phyloP scores from a whole-genome alignment of 2,888 invertebrate genomes.

The Drosophila buzzatii region DNA sequence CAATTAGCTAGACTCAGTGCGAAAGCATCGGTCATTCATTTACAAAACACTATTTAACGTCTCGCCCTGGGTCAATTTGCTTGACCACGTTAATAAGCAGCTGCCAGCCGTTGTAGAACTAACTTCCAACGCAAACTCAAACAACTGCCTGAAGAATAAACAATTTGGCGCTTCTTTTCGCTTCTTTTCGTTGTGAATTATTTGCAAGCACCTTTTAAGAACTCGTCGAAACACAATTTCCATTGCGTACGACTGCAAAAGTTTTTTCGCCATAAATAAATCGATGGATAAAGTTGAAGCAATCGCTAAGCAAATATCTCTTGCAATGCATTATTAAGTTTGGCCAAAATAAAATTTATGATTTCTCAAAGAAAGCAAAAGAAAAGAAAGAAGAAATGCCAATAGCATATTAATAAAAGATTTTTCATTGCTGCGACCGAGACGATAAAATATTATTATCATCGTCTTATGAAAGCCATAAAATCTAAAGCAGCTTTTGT shows the following conservation, averaged over 20 bases:
- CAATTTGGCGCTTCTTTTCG: slow-evolving; percentile 54
- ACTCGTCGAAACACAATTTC: slow-evolving; percentile 12
- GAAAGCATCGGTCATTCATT: slow-evolving; percentile 34
- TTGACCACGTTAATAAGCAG: slow-evolving; percentile 72
- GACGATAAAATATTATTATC: slow-evolving; percentile 55
- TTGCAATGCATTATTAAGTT: slow-evolving; percentile 60
- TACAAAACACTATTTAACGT: slow-evolving; percentile 53
- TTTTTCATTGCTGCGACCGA: slow-evolving; percentile 31
- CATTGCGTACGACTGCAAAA: slow-evolving; percentile 12
- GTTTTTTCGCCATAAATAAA: slow-evolving; percentile 45
- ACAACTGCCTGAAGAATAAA: slow-evolving; percentile 37
- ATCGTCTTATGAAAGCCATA: slow-evolving; percentile 50
- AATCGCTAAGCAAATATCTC: slow-evolving; percentile 10
- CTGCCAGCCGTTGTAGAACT: slow-evolving; percentile 21
- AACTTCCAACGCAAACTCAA: neutral
- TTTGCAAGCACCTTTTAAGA: slow-evolving; percentile 28
- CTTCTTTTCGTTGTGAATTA: slow-evolving; percentile 21
- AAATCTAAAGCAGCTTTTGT: slow-evolving; percentile 51
- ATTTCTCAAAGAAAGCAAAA: slow-evolving; percentile 1
- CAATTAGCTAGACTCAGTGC: slow-evolving; percentile 39
- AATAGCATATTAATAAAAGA: slow-evolving; percentile 47
- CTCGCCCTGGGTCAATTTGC: slow-evolving; percentile 54
- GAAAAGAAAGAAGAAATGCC: slow-evolving; percentile 7
- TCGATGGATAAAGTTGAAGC: slow-evolving; percentile 32
- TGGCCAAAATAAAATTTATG: slow-evolving; percentile 52